Evolutionary conservation across 2,113 vertebrate species (phyloP), one percentile per base, ranked within the genome.

Genomic region (Microtus richardsoni): DNA sequence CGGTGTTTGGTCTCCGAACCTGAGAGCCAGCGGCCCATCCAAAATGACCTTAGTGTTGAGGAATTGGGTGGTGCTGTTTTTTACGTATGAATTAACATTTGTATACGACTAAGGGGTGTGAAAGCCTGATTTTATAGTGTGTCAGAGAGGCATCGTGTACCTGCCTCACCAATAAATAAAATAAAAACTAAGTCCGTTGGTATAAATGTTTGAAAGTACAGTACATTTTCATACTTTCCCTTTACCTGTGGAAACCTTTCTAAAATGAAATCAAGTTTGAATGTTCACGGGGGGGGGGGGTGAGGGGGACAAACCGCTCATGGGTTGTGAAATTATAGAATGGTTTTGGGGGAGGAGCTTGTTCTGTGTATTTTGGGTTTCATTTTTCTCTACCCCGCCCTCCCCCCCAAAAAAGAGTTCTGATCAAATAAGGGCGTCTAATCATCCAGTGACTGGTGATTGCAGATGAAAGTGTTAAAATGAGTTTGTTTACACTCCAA

Each of bases 391-490:
- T 66, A 58, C 22, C n/a, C 66, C 5, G 0, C 66, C 28, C 28
- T 10, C 30, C 30, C 64, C 12, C 30, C 10, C 8, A 3, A 10
- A 33, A 68, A 36, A 68, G 30, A 66, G 64, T 68, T 97, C 66
- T 60, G n/a, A 86, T 93, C 97, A 97, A 98, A 83, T 89, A 97
- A 96, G 82, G 64, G 83, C 19, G 13, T 95, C 78, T 94, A 49
- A 91, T 95, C 66, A 80, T 77, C 85, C 94, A 94, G 82, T 77
- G 70, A 88, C 91, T 70, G 28, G 85, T 94, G 79, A 88, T 92
- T 68, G 84, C 79, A 95, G 88, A 83, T 75, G 84, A 88, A 97
- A 88, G 62, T 5, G 5, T 75, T 96, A 86, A 89, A 54, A 91
- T 71, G 47, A 75, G 83, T 94, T 62, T 96, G 82, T 92, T 97